Evolutionary conservation across 2,113 vertebrate genomes (phyloP).

Genomic region (Urocynchramus pylzowi): DNA sequence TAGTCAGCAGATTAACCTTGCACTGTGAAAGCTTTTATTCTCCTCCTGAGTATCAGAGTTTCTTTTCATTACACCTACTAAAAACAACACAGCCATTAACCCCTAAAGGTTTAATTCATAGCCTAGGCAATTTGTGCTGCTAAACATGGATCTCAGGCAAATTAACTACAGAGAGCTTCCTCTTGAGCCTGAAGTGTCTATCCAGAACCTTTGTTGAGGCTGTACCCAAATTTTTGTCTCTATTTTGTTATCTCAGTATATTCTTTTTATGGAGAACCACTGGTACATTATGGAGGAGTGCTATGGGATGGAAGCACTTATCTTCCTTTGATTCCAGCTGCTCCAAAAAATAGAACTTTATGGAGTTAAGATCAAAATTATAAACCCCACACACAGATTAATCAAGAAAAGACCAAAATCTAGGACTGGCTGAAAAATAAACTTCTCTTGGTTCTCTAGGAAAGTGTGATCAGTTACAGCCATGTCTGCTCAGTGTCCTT

Average conservation of each 20-base stretch:
- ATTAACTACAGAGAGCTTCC: not conserved
- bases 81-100: not conserved
- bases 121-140: not conserved
- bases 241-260: not conserved
- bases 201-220: not conserved
- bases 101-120: not conserved
- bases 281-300: rapidly evolving
- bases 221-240: not conserved
- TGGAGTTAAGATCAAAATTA: not conserved
- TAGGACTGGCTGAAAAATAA: not conserved
- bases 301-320: not conserved
- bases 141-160: not conserved
- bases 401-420: not conserved
- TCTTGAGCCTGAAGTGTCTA: not conserved
- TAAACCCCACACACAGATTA: rapidly evolving
- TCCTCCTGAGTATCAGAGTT: not conserved
- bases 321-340: not conserved
- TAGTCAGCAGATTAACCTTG: not conserved
- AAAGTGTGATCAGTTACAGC: not conserved
- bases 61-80: not conserved
- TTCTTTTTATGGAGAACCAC: not conserved
- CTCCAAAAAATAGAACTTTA: not conserved
- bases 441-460: not conserved
- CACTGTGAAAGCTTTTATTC: slow-evolving; percentile 15
- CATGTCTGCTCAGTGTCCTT: not conserved